phyloP scores from a whole-genome alignment of 2,888 invertebrate genomes.

The Cantharis rustica region DNA sequence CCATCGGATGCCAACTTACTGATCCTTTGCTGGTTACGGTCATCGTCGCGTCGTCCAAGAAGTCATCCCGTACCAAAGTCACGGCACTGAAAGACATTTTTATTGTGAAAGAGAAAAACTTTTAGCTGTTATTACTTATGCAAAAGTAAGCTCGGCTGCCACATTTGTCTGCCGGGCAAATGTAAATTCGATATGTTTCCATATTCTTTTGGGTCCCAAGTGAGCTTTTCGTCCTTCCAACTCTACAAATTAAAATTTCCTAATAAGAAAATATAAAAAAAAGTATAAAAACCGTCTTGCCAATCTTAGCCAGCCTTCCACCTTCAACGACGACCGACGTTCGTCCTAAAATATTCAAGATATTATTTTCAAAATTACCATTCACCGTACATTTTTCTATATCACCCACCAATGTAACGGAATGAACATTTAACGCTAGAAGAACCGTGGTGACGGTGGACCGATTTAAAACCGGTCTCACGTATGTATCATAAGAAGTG shows the following conservation, averaged over 20 bases:
- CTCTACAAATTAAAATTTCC: constrained; percentile 52
- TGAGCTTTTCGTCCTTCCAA: constrained; percentile 67
- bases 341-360: constrained; percentile 48
- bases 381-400: background rate
- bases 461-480: constrained; percentile 46
- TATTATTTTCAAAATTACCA: background rate
- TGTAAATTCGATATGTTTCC: constrained; percentile 59
- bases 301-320: constrained; percentile 54
- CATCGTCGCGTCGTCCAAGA: constrained; percentile 45
- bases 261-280: too few relatives aligned
- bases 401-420: constrained; percentile 46
- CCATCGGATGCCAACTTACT: constrained; percentile 49
- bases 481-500: constrained; percentile 56
- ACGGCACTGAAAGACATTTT: constrained; percentile 43
- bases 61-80: constrained; percentile 38
- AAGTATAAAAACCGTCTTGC: constrained; percentile 50
- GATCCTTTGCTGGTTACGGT: constrained; percentile 45
- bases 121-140: constrained; percentile 47
- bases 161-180: constrained; percentile 62
- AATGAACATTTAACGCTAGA: constrained; percentile 42
- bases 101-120: background rate
- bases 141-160: constrained; percentile 63
- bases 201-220: constrained; percentile 65
- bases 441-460: constrained; percentile 41
- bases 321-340: constrained; percentile 42